These are phyloP conservation scores for Cricetomys ansorgei DNA, from an alignment of 2,113 vertebrate species.

Conservation along the genomic window DNA sequence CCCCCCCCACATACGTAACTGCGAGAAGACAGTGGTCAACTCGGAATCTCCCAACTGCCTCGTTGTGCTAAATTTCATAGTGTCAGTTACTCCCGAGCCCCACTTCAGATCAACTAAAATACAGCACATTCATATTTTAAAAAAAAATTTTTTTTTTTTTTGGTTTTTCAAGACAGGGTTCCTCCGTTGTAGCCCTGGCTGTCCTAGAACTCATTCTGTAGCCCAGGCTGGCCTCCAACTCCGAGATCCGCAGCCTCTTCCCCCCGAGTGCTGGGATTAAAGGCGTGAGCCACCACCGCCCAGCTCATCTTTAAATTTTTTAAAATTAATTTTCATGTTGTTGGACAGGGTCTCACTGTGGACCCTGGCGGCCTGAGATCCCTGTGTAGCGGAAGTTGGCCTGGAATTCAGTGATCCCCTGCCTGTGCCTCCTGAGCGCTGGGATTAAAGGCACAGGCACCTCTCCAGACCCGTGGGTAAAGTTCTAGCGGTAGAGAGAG, in stretches of 20 bases:
- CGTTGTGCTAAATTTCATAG: not conserved
- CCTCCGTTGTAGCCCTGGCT: too few relatives aligned
- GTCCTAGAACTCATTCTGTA: too few relatives aligned
- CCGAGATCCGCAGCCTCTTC: too few relatives aligned
- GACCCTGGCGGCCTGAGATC: not conserved
- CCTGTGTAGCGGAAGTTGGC: not conserved
- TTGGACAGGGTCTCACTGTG: not conserved
- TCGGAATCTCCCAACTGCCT: slow-evolving; percentile 33
- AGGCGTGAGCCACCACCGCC: too few relatives aligned
- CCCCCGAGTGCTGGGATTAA: too few relatives aligned
- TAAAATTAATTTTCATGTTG: too few relatives aligned
- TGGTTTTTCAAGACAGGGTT: not conserved
- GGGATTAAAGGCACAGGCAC: not conserved
- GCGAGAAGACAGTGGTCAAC: not conserved
- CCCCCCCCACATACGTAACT: not conserved
- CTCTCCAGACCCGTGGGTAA: not conserved
- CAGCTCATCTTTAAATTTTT: too few relatives aligned
- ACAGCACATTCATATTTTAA: not conserved
- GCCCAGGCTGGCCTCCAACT: too few relatives aligned
- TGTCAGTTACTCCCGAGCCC: not conserved
- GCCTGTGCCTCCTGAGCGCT: not conserved
- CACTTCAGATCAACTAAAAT: not conserved
- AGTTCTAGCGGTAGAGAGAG: not conserved
- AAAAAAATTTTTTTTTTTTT: not conserved
- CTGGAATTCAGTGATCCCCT: not conserved